Percentiles rank a stretch among this genome's conserved stretches.
phyloP scores from a whole-genome alignment of 2,888 invertebrate species.

The Neocrepidodera transversa region DNA sequence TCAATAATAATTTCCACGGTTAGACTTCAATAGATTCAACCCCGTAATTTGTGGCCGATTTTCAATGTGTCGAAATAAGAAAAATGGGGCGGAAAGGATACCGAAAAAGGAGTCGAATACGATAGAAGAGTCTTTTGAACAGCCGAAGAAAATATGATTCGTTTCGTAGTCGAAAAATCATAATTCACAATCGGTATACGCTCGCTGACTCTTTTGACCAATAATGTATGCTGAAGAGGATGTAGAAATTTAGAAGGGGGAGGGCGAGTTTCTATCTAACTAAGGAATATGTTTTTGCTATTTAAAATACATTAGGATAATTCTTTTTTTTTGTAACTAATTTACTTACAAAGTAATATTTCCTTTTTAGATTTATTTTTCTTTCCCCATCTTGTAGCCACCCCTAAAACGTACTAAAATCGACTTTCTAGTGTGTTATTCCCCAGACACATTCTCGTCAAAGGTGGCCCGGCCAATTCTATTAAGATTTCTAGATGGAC shows the following conservation, averaged over 20 bases:
- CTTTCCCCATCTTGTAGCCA: conserved; percentile 50
- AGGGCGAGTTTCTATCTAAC: no score
- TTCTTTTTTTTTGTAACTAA: no score
- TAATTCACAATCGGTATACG: conserved; percentile 61
- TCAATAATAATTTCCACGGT: conserved; percentile 60
- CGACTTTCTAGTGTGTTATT: conserved; percentile 5
- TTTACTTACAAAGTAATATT: no score
- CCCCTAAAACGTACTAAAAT: background rate
- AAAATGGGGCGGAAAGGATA: conserved; percentile 36
- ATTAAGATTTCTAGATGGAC: conserved; percentile 56
- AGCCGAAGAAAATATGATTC: conserved; percentile 61
- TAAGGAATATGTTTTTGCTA: no score
- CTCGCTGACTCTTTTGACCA: conserved; percentile 60
- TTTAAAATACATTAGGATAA: no score
- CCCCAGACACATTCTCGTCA: conserved; percentile 49
- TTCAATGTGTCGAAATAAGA: conserved; percentile 48
- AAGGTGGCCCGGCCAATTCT: conserved; percentile 59
- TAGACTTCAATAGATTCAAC: conserved; percentile 55
- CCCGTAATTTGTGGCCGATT: conserved; percentile 55
- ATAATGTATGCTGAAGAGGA: conserved; percentile 61
- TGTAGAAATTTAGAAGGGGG: no score
- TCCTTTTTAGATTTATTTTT: no score
- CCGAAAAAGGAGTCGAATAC: conserved; percentile 31
- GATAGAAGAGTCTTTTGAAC: conserved; percentile 54
- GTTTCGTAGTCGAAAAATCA: conserved; percentile 58